Evolutionary conservation across 2,113 vertebrate genomes (phyloP).

Genomic region (Eublepharis macularius): DNA sequence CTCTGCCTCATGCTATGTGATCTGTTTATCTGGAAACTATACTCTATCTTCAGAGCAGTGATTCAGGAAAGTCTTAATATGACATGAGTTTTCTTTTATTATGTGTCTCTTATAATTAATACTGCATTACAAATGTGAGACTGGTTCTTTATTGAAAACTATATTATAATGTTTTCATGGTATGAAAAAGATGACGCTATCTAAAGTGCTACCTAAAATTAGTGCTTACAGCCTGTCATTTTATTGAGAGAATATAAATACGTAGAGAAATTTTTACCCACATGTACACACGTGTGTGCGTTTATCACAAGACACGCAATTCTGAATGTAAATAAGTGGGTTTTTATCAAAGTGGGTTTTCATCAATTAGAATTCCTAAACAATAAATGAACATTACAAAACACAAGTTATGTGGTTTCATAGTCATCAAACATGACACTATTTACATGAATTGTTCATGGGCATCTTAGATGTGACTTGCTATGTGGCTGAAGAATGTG

Average conservation of each 20-base stretch:
- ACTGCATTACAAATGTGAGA: conserved; percentile 53
- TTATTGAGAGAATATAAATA: conserved; percentile 26
- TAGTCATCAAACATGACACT: too few relatives aligned
- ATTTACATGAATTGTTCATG: too few relatives aligned
- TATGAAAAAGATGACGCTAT: conserved; percentile 44
- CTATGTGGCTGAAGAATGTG: too few relatives aligned
- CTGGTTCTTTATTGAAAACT: conserved; percentile 60
- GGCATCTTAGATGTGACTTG: too few relatives aligned
- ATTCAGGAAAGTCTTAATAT: conserved; percentile 61
- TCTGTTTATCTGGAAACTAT: conserved; percentile 54
- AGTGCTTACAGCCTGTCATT: conserved; percentile 30
- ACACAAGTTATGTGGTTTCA: too few relatives aligned
- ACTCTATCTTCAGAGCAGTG: conserved; percentile 46
- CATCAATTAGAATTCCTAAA: not conserved
- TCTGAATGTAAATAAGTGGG: not conserved
- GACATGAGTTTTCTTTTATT: conserved; percentile 54
- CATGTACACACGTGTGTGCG: too few relatives aligned
- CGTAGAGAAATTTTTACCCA: not conserved
- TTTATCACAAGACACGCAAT: too few relatives aligned
- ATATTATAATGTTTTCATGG: conserved; percentile 46
- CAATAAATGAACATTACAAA: not conserved
- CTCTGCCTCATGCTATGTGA: conserved; percentile 32
- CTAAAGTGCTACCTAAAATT: conserved; percentile 25
- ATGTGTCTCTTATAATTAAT: conserved; percentile 62
- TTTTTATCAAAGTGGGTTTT: not conserved